Percentiles rank a stretch among this genome's conserved stretches.
Evolutionary conservation across 1,140 invertebrate species (phyloP).

Genomic region (Armadillidium nasatum): DNA sequence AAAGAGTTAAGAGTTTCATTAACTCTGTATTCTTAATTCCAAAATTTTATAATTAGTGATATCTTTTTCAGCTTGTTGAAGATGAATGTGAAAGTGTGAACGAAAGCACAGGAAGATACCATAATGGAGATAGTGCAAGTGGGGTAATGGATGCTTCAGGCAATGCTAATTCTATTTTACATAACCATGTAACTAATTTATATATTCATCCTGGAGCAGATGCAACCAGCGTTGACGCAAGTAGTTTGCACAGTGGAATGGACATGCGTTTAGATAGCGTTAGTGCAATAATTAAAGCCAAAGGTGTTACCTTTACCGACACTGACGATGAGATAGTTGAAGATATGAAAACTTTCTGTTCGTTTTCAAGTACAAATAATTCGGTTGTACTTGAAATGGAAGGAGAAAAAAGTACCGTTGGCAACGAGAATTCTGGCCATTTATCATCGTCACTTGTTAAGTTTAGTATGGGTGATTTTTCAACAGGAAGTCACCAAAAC

Average conservation of each 20-base stretch:
- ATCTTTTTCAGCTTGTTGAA: conserved; percentile 8
- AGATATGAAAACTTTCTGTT: not conserved
- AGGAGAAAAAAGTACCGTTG: not conserved
- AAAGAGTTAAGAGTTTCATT: no score
- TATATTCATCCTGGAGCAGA: conserved; percentile 26
- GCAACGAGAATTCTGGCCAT: not conserved
- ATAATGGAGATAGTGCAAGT: conserved; percentile 30
- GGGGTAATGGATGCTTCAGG: conserved; percentile 29
- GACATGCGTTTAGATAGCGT: conserved; percentile 42
- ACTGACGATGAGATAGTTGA: not conserved
- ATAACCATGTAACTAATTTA: conserved; percentile 30
- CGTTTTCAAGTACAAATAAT: not conserved
- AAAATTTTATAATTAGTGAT: not conserved
- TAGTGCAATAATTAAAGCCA: conserved; percentile 42
- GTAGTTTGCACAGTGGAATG: conserved; percentile 27
- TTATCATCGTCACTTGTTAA: not conserved
- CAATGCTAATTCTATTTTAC: conserved; percentile 19
- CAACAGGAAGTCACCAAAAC: no score
- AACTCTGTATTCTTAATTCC: no score
- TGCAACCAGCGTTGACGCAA: conserved; percentile 14
- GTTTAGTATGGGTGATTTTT: not conserved
- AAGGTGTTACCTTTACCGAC: not conserved
- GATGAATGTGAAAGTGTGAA: conserved; percentile 17
- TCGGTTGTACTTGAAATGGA: not conserved
- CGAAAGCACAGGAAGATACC: not conserved